These are phyloP conservation scores for Crax fasciolata DNA, from an alignment of 2,797 vertebrate species.

Conservation along the genomic window DNA sequence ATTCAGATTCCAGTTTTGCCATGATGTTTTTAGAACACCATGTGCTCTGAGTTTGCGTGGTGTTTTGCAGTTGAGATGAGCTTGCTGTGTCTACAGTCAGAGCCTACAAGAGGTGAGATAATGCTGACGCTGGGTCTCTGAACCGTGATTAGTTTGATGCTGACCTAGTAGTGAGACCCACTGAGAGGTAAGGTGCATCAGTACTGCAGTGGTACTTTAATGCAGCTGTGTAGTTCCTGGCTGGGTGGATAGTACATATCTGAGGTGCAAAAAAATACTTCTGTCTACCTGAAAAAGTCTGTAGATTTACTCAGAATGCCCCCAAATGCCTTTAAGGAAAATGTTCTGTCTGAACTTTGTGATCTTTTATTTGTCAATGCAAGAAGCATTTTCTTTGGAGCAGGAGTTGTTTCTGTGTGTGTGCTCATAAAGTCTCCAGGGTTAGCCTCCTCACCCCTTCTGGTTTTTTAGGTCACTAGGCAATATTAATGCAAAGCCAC, in stretches of 20 bases:
- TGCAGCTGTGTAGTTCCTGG: background rate
- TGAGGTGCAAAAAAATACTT: background rate
- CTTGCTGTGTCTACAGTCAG: background rate
- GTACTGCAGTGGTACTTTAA: background rate
- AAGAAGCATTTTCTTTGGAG: background rate
- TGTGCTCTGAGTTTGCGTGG: background rate
- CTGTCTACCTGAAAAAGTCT: background rate
- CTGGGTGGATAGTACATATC: background rate
- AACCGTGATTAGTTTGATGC: accelerated
- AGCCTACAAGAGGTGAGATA: background rate
- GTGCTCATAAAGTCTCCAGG: background rate
- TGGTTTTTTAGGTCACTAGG: background rate
- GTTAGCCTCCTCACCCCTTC: accelerated
- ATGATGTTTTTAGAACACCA: accelerated
- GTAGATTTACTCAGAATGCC: background rate
- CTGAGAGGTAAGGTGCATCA: background rate
- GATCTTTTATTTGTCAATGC: background rate
- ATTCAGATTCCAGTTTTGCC: background rate
- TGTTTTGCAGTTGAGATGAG: background rate
- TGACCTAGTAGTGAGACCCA: background rate
- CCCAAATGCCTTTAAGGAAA: background rate
- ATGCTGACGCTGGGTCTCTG: background rate
- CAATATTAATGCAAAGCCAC: background rate
- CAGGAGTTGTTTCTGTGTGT: background rate
- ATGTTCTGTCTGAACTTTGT: background rate